phyloP scores from a whole-genome alignment of 2,888 invertebrate species.

The Amiota minor region DNA sequence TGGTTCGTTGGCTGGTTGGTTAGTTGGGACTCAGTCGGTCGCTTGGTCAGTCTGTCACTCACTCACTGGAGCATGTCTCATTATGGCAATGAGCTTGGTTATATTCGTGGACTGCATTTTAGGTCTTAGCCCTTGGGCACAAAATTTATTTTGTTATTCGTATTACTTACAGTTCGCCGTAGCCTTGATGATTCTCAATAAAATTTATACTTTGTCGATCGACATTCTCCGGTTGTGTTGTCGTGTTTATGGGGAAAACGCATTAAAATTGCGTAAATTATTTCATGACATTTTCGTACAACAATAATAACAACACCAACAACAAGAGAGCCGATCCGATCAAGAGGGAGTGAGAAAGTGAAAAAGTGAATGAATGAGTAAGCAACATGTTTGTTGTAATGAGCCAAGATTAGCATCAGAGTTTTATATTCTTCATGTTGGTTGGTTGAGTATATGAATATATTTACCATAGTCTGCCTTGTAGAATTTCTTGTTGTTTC shows the following conservation, averaged over 20 bases:
- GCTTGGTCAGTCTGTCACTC: conserved; percentile 17
- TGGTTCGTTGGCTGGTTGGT: background rate
- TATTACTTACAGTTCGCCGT: conserved; percentile 5
- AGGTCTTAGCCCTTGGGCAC: background rate
- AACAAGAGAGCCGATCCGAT: background rate
- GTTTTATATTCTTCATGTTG: too few relatives aligned
- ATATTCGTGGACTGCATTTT: background rate
- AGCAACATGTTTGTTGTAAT: too few relatives aligned
- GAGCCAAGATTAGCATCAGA: too few relatives aligned
- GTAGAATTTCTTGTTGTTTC: background rate
- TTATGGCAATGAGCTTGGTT: conserved; percentile 4
- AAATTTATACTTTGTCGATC: conserved; percentile 11
- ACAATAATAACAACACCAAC: conserved; percentile 9
- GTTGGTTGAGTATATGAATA: too few relatives aligned
- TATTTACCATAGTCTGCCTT: background rate
- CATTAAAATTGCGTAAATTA: conserved; percentile 28
- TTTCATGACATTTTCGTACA: conserved; percentile 22
- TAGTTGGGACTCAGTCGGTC: background rate
- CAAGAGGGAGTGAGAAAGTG: too few relatives aligned
- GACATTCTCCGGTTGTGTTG: background rate
- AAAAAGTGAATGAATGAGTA: too few relatives aligned
- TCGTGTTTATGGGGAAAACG: background rate
- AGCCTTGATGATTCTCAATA: conserved; percentile 19
- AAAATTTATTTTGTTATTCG: conserved; percentile 22
- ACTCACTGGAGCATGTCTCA: conserved; percentile 20